Conservation (phyloP, 2,113 vertebrate species). For the Chaetodon trifascialis region DNA sequence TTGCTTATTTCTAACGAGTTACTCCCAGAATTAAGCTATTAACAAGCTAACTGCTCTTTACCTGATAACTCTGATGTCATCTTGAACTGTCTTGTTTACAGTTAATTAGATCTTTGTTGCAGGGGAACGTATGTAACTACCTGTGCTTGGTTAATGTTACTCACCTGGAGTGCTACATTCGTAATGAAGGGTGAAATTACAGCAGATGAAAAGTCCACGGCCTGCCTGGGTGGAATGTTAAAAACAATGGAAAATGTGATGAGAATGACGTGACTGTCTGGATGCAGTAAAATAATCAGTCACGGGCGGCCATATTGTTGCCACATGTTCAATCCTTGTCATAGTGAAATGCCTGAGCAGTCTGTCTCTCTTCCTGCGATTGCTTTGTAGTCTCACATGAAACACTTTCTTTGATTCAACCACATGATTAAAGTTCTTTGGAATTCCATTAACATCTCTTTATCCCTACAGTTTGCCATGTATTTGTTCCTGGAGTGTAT, state of each 20-base stretch:
- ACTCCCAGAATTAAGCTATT: background rate
- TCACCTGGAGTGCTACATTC: background rate
- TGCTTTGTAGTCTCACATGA: constrained; percentile 54
- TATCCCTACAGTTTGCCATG: background rate
- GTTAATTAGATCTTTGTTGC: constrained; percentile 8
- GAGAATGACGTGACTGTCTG: background rate
- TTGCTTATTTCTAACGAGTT: constrained; percentile 26
- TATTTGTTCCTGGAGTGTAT: background rate
- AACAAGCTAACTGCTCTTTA: background rate
- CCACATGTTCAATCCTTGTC: constrained; percentile 35
- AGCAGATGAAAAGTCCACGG: constrained; percentile 1
- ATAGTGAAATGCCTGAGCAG: constrained; percentile 32
- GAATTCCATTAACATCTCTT: background rate
- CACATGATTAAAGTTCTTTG: constrained; percentile 11
- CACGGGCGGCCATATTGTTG: constrained; percentile 13
- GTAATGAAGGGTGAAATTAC: constrained; percentile 25
- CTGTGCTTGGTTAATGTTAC: background rate
- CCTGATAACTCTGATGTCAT: background rate
- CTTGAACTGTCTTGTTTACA: background rate
- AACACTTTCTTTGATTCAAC: constrained; percentile 26
- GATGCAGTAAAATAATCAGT: constrained; percentile 3
- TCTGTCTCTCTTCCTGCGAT: constrained; percentile 21
- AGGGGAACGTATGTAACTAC: background rate
- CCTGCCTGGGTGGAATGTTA: background rate
- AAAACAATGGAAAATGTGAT: constrained; percentile 11